phyloP scores from a whole-genome alignment of 2,113 vertebrate species.

The Brachypteracias leptosomus region DNA sequence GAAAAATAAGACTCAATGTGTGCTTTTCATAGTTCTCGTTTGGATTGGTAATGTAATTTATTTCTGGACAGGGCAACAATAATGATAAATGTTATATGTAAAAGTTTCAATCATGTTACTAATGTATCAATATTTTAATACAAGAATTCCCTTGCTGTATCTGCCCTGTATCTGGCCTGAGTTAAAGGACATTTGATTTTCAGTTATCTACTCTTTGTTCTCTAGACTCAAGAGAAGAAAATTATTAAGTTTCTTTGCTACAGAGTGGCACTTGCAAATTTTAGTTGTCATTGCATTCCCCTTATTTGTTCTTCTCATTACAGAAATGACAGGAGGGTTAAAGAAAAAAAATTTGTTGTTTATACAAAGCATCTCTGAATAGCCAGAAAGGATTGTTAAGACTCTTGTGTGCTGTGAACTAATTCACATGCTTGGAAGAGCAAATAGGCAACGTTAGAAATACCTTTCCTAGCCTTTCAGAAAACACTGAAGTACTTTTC shows the following conservation, averaged over 20 bases:
- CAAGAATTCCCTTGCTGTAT: neutral
- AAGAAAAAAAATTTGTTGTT: neutral
- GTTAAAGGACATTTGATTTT: neutral
- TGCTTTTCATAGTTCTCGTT: neutral
- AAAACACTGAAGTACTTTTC: neutral
- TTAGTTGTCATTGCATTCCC: neutral
- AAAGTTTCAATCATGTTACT: neutral
- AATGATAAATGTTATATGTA: neutral
- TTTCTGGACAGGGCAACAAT: neutral
- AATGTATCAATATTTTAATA: neutral
- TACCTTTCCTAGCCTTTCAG: neutral
- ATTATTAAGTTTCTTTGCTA: neutral
- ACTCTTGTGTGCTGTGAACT: neutral
- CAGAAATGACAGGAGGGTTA: neutral
- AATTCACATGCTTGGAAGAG: neutral
- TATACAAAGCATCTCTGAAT: neutral
- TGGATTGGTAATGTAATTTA: neutral
- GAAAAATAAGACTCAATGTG: neutral
- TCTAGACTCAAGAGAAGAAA: neutral
- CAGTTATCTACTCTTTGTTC: neutral
- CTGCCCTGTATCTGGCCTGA: neutral
- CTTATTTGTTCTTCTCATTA: neutral
- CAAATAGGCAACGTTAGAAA: neutral
- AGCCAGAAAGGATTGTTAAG: neutral
- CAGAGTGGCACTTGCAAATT: neutral